Conservation (phyloP, 2,113 vertebrate species). For the Cygnus atratus region DNA sequence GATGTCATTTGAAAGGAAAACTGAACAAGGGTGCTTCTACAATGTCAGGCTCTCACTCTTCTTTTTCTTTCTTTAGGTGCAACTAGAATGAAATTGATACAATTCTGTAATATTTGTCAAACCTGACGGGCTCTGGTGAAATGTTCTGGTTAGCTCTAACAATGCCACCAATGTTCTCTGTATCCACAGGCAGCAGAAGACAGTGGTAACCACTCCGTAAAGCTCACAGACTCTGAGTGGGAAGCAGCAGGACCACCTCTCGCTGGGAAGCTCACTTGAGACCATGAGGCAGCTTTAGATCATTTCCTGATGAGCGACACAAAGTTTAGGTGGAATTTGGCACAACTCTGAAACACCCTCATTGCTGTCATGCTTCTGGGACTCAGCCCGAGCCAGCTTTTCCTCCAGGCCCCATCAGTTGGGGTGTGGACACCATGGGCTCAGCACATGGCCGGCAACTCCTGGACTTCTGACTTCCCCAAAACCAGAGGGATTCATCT, state of each 20-base stretch:
- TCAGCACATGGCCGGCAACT: background rate
- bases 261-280: background rate
- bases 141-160: background rate
- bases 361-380: background rate
- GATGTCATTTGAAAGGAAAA: constrained; percentile 2
- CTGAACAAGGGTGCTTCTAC: background rate
- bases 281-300: background rate
- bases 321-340: background rate
- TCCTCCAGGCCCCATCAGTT: background rate
- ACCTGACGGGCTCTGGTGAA: background rate
- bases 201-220: background rate
- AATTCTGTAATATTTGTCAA: background rate
- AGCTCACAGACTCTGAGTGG: background rate
- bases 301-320: background rate
- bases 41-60: background rate
- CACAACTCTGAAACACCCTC: accelerated
- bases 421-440: background rate
- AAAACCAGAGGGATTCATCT: background rate
- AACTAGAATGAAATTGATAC: background rate
- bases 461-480: background rate
- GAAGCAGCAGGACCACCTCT: background rate
- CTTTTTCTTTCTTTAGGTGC: background rate
- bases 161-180: background rate
- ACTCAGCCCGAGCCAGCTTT: background rate
- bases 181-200: background rate